Conservation (phyloP, 2,888 invertebrate species). For the Scaptodrosophila latifasciaeformis region DNA sequence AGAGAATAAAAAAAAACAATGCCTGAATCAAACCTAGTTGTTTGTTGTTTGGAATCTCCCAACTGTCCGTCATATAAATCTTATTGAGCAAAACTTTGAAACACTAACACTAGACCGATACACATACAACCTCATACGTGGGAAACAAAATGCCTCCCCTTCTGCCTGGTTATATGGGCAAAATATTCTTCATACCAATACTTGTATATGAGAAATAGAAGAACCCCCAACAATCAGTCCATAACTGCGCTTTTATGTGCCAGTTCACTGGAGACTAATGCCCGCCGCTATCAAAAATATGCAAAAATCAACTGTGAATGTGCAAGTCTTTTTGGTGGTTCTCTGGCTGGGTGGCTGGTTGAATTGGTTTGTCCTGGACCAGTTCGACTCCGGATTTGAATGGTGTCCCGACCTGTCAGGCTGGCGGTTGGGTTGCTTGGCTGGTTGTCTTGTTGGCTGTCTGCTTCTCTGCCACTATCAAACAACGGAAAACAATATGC, state of each 20-base stretch:
- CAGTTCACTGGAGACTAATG: conserved; percentile 63
- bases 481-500: conserved; percentile 53
- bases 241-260: conserved; percentile 59
- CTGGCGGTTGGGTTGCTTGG: not conserved
- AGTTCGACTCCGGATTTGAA: conserved; percentile 10
- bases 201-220: conserved; percentile 2
- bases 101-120: conserved; percentile 34
- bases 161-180: conserved; percentile 3
- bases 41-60: conserved; percentile 7
- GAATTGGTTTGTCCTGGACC: conserved; percentile 4
- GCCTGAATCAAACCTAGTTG: conserved; percentile 21
- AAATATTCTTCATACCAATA: no score
- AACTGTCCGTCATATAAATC: conserved; percentile 57
- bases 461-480: conserved; percentile 8
- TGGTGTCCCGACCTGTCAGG: conserved; percentile 3
- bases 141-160: not conserved
- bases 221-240: conserved; percentile 52
- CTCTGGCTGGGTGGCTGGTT: not conserved
- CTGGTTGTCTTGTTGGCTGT: conserved; percentile 15
- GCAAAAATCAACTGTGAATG: conserved; percentile 61
- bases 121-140: conserved; percentile 13
- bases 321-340: conserved; percentile 26
- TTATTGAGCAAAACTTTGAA: conserved; percentile 49
- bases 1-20: not conserved
- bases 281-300: conserved; percentile 54